Evolutionary conservation across 2,113 vertebrate species (phyloP).

Genomic region (Peromyscus maniculatus): DNA sequence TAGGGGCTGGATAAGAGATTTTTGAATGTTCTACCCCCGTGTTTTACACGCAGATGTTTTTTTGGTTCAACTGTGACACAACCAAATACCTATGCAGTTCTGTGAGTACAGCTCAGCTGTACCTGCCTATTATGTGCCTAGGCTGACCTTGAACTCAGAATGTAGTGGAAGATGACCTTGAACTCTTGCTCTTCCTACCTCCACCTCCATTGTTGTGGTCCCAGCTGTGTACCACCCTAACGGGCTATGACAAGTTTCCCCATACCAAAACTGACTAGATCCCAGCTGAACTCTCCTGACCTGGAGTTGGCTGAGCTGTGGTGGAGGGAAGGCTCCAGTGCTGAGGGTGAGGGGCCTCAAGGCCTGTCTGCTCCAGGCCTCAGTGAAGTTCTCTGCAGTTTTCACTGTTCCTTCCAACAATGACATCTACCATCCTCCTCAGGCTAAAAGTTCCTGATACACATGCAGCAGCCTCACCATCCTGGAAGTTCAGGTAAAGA

Average conservation of each 20-base stretch:
- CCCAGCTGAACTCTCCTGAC: background rate
- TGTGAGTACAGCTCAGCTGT: background rate
- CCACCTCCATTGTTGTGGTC: background rate
- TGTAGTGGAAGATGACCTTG: background rate
- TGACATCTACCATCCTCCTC: background rate
- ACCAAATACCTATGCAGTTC: accelerated
- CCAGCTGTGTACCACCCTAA: background rate
- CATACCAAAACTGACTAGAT: background rate
- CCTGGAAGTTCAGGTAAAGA: background rate
- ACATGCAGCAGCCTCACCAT: background rate
- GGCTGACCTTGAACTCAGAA: background rate
- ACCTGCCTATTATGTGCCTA: background rate
- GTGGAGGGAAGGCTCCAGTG: background rate
- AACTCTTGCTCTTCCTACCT: background rate
- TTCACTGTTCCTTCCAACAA: background rate
- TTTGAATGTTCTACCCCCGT: background rate
- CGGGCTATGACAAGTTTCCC: background rate
- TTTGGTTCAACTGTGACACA: background rate
- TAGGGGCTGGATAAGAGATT: no score
- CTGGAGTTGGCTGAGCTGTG: background rate
- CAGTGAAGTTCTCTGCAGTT: background rate
- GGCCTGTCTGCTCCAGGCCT: background rate
- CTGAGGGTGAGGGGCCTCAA: background rate
- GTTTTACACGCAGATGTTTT: background rate
- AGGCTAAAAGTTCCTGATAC: no score